Percentiles rank a stretch among this genome's conserved stretches.
Conservation (phyloP, 2,888 invertebrate species). For the Megalurothrips usitatus region DNA sequence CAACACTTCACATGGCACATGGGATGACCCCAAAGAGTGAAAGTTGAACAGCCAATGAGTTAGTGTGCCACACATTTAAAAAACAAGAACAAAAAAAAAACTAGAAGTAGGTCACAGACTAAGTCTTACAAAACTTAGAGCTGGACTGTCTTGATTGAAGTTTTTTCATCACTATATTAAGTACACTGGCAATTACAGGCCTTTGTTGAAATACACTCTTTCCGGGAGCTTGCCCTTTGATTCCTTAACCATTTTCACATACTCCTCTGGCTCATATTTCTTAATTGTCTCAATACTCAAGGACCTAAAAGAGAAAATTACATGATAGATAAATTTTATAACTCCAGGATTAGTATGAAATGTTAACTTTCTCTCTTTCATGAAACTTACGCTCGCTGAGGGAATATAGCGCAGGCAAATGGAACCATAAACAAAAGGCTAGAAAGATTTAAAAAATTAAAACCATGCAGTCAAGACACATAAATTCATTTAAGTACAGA, state of each 20-base stretch:
- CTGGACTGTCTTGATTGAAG: no score
- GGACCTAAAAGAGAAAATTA: conserved; percentile 51
- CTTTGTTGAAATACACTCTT: conserved; percentile 83
- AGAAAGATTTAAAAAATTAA: conserved; percentile 44
- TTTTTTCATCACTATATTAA: no score
- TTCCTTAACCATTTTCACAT: conserved; percentile 62
- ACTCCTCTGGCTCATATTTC: conserved; percentile 67
- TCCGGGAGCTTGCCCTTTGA: conserved; percentile 63
- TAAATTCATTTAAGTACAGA: not conserved
- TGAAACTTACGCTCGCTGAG: conserved; percentile 70
- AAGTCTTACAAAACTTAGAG: no score
- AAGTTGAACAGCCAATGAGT: no score
- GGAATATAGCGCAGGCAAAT: conserved; percentile 77
- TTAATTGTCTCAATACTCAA: conserved; percentile 66
- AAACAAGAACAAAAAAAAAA: no score
- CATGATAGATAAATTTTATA: conserved; percentile 22
- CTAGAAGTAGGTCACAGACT: no score
- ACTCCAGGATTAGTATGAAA: conserved; percentile 30
- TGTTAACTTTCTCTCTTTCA: conserved; percentile 29
- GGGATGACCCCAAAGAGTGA: no score
- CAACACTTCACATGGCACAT: no score
- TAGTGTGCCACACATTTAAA: no score
- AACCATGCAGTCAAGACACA: conserved; percentile 29
- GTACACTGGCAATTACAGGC: conserved; percentile 56
- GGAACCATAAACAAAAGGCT: conserved; percentile 85